phyloP scores from a whole-genome alignment of 2,797 vertebrate species.

The Halcyon chelicuti region DNA sequence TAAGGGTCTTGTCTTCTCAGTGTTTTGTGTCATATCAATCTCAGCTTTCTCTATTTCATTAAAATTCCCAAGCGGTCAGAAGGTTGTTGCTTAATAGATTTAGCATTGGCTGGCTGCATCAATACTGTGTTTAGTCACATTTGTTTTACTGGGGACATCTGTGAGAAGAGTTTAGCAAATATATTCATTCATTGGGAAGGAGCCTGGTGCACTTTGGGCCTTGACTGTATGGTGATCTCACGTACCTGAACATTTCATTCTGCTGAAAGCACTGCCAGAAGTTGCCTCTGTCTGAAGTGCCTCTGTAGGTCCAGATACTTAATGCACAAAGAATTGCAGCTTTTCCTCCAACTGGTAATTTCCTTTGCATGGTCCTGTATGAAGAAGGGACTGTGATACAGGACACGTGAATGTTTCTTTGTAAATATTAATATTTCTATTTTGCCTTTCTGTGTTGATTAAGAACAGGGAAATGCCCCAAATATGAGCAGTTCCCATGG shows the following conservation, averaged over 20 bases:
- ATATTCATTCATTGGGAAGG: constrained; percentile 46
- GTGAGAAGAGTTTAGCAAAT: constrained; percentile 52
- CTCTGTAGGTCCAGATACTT: not conserved
- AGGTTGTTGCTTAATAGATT: constrained; percentile 72
- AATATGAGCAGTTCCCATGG: not conserved
- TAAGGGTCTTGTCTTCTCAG: constrained; percentile 60
- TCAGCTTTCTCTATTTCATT: constrained; percentile 69
- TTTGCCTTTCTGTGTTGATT: not conserved
- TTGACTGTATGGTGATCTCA: not conserved
- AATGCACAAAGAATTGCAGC: not conserved
- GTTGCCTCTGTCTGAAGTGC: not conserved
- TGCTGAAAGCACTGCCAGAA: not conserved
- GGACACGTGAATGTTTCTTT: not conserved
- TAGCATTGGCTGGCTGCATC: constrained; percentile 66
- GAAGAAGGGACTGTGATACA: not conserved
- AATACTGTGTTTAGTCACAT: constrained; percentile 67
- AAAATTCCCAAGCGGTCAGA: constrained; percentile 70
- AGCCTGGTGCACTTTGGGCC: constrained; percentile 38
- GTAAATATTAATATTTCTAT: not conserved
- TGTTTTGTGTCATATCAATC: constrained; percentile 69
- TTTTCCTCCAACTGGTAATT: not conserved
- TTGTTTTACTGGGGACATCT: constrained; percentile 65
- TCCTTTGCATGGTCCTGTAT: fast-evolving
- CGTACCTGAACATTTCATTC: not conserved
- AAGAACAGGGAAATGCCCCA: not conserved